Evolutionary conservation across 2,797 vertebrate genomes (phyloP), one percentile per base, ranked within the genome.

Genomic region (Hydrocynus forskahlii): DNA sequence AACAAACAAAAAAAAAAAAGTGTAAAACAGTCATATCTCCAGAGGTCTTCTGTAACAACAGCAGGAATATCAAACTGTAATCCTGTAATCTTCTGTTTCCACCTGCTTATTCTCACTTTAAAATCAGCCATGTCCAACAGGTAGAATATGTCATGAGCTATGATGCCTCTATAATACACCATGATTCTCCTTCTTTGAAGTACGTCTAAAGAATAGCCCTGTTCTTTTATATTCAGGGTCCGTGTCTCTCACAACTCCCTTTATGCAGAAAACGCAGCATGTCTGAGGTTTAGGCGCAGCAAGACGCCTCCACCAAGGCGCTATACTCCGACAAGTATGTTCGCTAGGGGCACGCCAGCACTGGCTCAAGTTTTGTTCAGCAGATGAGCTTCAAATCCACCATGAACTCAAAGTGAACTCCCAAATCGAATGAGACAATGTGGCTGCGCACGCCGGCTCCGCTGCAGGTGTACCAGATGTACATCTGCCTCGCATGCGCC

Each of bases 381-480:
- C 21, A 43, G 62, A 68, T 59, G 60, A 73, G 72, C 70, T 80
- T 67, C 57, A 62, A 66, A 19, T 80, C 72, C 19, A 48, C 19
- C 25, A 57, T 68, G 71, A 80, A 80, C 79, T 68, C 52, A 21
- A 75, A 57, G 14, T 75, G 62, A 80, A 80, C 71, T 80, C 62
- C 38, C 40, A 45, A 80, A 75, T 75, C 50, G 3, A 17, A 68
- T 59, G 50, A 52, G 19, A 66, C 71, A 67, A 48, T n/a, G 60
- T 66, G 35, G 7, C 38, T 74, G 7, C 59, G 63, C 64, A 68
- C 43, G n/a, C 63, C 52, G 52, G 60, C 60, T 13, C 59, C 43
- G 67, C 67, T 76, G 83, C 59, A 81, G 75, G 66, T 50, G 67
- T 50, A 38, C 52, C 84, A 85, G 59, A 76, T 82, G 80, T 55